A percentile compares a stretch with the other conserved stretches of the same genome.
Evolutionary conservation across 2,888 invertebrate genomes (phyloP).

Genomic region (Penaeus monodon): DNA sequence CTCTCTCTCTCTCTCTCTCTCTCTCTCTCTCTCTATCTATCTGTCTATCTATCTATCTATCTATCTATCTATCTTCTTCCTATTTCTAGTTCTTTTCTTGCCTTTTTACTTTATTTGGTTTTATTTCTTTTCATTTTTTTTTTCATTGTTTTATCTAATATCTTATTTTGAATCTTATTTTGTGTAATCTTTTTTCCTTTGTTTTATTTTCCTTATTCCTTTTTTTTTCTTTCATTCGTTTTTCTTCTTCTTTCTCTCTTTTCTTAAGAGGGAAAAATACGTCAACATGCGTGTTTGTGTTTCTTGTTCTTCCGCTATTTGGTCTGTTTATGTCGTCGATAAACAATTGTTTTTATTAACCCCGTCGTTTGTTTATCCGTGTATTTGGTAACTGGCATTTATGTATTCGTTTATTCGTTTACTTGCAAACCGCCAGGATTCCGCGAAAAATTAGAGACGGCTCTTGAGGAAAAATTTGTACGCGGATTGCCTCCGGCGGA

Average conservation of each 20-base stretch:
- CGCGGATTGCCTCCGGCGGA: too few relatives aligned
- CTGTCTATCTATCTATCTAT: background rate
- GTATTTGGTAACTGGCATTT: too few relatives aligned
- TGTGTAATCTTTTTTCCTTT: background rate
- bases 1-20: slow-evolving; percentile 1
- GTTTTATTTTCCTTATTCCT: background rate
- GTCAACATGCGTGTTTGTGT: too few relatives aligned
- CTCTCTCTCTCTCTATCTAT: background rate
- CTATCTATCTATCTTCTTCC: background rate
- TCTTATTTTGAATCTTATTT: background rate
- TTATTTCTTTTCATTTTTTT: background rate
- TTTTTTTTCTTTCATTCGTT: background rate
- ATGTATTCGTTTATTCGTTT: too few relatives aligned
- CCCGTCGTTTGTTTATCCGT: too few relatives aligned
- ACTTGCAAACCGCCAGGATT: too few relatives aligned
- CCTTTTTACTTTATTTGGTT: background rate
- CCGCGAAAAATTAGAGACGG: too few relatives aligned
- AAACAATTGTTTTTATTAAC: too few relatives aligned
- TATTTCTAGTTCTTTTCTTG: background rate
- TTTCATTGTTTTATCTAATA: background rate
- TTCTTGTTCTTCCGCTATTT: too few relatives aligned
- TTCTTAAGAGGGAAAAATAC: background rate
- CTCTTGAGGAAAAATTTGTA: too few relatives aligned
- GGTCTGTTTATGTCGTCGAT: too few relatives aligned
- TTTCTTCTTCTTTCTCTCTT: background rate